Evolutionary conservation across 2,797 vertebrate genomes (phyloP).

Genomic region (Pseudomugil tenellus): DNA sequence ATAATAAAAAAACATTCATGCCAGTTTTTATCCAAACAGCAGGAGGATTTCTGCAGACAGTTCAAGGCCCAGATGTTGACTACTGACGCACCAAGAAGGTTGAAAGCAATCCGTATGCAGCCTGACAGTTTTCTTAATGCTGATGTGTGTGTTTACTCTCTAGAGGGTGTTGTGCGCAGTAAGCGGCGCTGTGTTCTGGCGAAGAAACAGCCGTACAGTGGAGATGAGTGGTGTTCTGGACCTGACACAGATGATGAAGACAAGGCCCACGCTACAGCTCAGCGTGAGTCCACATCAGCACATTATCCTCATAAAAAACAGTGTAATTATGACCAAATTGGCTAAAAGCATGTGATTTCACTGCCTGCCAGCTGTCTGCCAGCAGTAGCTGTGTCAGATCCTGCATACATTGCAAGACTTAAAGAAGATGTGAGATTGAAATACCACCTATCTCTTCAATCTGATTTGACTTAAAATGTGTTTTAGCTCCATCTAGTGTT

Average conservation of each 20-base stretch:
- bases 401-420: constrained; percentile 14
- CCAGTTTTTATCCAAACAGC: not conserved
- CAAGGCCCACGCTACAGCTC: constrained; percentile 87
- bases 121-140: constrained; percentile 11
- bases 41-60: not conserved
- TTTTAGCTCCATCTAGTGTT: constrained; percentile 80
- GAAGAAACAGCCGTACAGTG: constrained; percentile 97
- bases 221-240: constrained; percentile 98
- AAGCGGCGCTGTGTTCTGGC: constrained; percentile 96
- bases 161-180: constrained; percentile 90
- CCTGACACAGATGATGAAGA: constrained; percentile 95
- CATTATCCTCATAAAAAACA: constrained; percentile 16
- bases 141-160: constrained; percentile 36
- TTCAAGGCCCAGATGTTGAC: too few species aligned
- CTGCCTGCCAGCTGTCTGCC: not conserved
- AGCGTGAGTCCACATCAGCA: constrained; percentile 84
- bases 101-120: not conserved
- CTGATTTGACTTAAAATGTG: constrained; percentile 50
- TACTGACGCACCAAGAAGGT: too few species aligned
- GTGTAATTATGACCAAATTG: constrained; percentile 1
- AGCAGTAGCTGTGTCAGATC: constrained; percentile 23
- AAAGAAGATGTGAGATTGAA: constrained; percentile 18
- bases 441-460: not conserved
- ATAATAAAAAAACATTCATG: not conserved
- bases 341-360: not conserved